These are phyloP conservation scores for Myodes glareolus DNA, from an alignment of 2,113 vertebrate genomes.

Conservation along the genomic window DNA sequence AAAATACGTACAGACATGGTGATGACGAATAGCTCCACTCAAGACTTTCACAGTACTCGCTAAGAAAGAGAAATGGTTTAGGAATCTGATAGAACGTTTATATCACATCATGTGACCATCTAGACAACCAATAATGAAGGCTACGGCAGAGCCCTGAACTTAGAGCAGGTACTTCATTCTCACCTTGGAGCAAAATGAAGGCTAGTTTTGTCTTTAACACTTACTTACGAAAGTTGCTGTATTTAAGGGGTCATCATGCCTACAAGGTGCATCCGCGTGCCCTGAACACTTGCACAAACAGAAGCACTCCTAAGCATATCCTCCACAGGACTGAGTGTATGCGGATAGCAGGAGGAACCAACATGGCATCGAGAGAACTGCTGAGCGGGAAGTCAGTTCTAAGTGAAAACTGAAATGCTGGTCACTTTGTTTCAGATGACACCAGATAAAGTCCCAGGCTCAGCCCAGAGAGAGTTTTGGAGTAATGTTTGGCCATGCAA, in stretches of 20 bases:
- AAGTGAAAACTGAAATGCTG: constrained; percentile 71
- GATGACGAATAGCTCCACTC: neutral
- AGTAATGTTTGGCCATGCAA: constrained; percentile 80
- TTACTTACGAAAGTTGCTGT: constrained; percentile 34
- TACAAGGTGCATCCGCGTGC: neutral
- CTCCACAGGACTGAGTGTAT: constrained; percentile 43
- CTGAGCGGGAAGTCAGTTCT: constrained; percentile 65
- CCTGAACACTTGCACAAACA: constrained; percentile 13
- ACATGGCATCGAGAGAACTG: constrained; percentile 54
- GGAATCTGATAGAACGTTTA: neutral
- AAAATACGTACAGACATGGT: neutral
- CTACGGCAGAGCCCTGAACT: accelerated
- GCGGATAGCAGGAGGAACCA: constrained; percentile 60
- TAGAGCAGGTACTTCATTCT: neutral
- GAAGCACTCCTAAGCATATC: constrained; percentile 37
- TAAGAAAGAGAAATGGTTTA: constrained; percentile 40
- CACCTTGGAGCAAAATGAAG: neutral
- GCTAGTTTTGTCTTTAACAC: constrained; percentile 18
- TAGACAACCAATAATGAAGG: neutral
- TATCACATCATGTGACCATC: neutral
- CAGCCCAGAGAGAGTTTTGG: constrained; percentile 71
- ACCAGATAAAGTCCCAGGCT: constrained; percentile 61
- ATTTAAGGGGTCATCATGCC: constrained; percentile 2
- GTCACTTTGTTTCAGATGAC: constrained; percentile 75
- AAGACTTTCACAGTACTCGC: constrained; percentile 2